Evolutionary conservation across 2,797 vertebrate species (phyloP).

Genomic region (Lepidocolaptes lacrymiger): DNA sequence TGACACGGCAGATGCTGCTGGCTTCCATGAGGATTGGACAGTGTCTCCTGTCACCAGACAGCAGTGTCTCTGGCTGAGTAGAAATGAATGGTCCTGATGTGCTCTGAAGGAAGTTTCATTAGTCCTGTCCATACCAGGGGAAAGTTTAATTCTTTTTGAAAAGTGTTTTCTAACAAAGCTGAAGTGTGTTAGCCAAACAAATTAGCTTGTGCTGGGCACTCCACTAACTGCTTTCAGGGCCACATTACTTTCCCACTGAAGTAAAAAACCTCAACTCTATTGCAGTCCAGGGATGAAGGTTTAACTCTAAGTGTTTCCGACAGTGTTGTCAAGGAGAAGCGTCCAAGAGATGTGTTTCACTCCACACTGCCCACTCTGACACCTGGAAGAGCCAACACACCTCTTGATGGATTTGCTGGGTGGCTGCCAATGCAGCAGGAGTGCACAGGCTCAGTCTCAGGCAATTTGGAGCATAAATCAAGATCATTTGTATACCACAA

Average conservation of each 20-base stretch:
- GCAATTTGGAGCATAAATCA: background rate
- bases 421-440: background rate
- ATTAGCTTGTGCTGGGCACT: slow-evolving; percentile 1
- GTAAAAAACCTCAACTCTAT: background rate
- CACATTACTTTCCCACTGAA: background rate
- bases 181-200: slow-evolving; percentile 44
- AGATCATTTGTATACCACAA: background rate
- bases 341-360: background rate
- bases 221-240: background rate
- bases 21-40: background rate
- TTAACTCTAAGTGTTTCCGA: background rate
- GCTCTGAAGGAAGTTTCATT: slow-evolving; percentile 38
- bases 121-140: background rate
- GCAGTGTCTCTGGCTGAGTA: background rate
- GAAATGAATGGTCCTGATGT: slow-evolving; percentile 9
- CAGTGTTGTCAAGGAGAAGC: slow-evolving; percentile 4
- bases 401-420: background rate
- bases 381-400: background rate
- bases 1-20: background rate
- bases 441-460: background rate
- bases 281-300: background rate
- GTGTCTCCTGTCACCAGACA: background rate
- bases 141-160: slow-evolving; percentile 44
- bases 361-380: background rate
- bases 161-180: slow-evolving; percentile 17